Percentiles rank a stretch among this genome's conserved stretches.
Conservation (phyloP, 2,797 vertebrate genomes). For the Micromesistius poutassou region DNA sequence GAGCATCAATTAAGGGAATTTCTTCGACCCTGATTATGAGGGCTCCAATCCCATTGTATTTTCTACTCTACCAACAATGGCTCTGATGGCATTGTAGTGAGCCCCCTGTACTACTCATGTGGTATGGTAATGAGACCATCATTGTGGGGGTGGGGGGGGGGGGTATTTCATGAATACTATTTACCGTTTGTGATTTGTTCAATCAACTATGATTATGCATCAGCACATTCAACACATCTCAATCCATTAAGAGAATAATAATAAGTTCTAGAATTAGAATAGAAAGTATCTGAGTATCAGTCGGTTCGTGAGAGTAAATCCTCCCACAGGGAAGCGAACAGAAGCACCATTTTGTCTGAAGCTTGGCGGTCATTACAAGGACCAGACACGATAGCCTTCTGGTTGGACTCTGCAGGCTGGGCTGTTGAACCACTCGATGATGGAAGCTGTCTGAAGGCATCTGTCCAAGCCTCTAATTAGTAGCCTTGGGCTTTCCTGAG, state of each 20-base stretch:
- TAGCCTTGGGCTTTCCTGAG: constrained; percentile 38
- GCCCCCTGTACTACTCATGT: background rate
- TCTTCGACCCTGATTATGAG: constrained; percentile 15
- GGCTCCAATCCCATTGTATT: constrained; percentile 12
- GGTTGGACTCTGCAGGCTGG: constrained; percentile 35
- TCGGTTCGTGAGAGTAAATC: background rate
- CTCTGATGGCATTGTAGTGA: background rate
- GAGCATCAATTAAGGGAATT: background rate
- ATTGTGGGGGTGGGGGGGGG: background rate
- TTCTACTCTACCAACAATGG: constrained; percentile 1
- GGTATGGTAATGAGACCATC: background rate
- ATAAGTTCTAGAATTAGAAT: background rate
- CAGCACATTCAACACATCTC: background rate
- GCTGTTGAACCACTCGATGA: constrained; percentile 43
- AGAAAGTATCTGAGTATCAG: background rate
- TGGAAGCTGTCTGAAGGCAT: constrained; percentile 41
- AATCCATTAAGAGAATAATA: background rate
- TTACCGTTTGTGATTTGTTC: background rate
- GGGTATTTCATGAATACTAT: background rate
- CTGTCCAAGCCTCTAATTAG: constrained; percentile 52
- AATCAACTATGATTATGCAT: background rate
- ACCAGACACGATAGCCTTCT: constrained; percentile 11
- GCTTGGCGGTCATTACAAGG: background rate
- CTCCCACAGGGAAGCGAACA: background rate
- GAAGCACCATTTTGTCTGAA: background rate